Evolutionary conservation across 2,113 vertebrate genomes (phyloP).

Genomic region (Romanogobio albipinnatus): DNA sequence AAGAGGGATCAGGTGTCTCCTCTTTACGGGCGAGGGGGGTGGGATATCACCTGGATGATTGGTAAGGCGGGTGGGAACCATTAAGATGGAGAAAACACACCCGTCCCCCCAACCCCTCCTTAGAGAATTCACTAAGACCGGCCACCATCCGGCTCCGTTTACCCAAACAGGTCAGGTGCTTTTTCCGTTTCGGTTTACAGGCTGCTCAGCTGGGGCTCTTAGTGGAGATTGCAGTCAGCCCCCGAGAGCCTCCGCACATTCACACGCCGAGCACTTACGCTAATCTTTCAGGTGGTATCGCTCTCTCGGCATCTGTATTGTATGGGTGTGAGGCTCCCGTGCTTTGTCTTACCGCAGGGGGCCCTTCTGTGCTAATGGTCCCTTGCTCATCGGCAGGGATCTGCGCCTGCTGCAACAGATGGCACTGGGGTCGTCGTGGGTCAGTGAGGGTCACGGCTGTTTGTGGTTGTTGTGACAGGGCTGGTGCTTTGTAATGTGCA

Average conservation of each 20-base stretch:
- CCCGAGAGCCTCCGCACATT: conserved; percentile 16
- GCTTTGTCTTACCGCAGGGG: background rate
- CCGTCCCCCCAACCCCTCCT: conserved; percentile 23
- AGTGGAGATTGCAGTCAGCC: conserved; percentile 25
- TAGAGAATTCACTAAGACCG: conserved; percentile 38
- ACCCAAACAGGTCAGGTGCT: conserved; percentile 52
- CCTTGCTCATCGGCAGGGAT: conserved; percentile 32
- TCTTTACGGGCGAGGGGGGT: conserved; percentile 28
- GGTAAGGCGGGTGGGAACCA: conserved; percentile 41
- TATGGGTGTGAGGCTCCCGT: background rate
- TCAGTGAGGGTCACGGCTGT: conserved; percentile 68
- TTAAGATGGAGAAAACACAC: conserved; percentile 56
- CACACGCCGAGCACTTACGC: conserved; percentile 40
- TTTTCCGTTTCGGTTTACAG: conserved; percentile 48
- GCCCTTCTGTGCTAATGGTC: conserved; percentile 40
- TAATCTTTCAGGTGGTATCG: conserved; percentile 17
- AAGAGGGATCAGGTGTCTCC: conserved; percentile 57
- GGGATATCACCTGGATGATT: conserved; percentile 52
- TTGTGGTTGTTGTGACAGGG: conserved; percentile 72
- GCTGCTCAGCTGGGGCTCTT: conserved; percentile 37
- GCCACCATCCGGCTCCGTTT: conserved; percentile 44
- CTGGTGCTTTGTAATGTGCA: conserved; percentile 63
- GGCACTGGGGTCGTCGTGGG: conserved; percentile 67
- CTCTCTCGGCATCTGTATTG: conserved; percentile 26
- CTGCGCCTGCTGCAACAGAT: conserved; percentile 68